Evolutionary conservation across 2,113 vertebrate genomes (phyloP).

Genomic region (Nothoprocta pentlandii): DNA sequence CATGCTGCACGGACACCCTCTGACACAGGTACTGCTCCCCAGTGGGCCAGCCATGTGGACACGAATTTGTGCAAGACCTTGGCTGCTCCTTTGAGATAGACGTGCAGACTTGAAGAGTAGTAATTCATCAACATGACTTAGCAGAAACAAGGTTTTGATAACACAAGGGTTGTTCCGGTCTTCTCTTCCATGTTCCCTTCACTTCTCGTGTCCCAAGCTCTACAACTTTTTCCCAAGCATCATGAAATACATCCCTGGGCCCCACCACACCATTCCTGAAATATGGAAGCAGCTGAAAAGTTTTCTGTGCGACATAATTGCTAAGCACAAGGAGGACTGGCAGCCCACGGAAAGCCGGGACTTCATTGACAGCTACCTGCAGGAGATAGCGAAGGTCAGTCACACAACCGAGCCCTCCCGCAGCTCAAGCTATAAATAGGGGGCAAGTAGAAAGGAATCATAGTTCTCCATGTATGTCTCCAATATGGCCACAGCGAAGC

Average conservation of each 20-base stretch:
- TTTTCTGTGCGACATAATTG: conserved; percentile 60
- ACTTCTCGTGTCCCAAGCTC: conserved; percentile 65
- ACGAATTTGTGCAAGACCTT: not conserved
- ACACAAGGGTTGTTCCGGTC: not conserved
- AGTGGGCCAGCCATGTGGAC: not conserved
- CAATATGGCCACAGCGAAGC: not conserved
- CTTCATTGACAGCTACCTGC: conserved; percentile 86
- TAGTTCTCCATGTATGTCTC: too few species aligned
- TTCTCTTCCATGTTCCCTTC: too few species aligned
- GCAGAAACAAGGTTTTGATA: not conserved
- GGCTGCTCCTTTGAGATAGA: not conserved
- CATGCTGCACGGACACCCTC: not conserved
- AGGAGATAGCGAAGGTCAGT: conserved; percentile 83
- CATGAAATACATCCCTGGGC: conserved; percentile 80
- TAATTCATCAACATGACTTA: rapidly evolving
- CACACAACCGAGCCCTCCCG: rapidly evolving
- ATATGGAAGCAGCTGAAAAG: not conserved
- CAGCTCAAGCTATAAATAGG: rapidly evolving
- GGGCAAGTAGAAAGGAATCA: rapidly evolving
- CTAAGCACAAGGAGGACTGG: conserved; percentile 78
- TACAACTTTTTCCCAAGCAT: conserved; percentile 75
- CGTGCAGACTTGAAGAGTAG: rapidly evolving
- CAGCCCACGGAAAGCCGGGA: conserved; percentile 80
- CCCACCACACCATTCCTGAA: conserved; percentile 73
- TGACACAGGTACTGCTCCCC: conserved; percentile 60